These are phyloP conservation scores for Diarsia rubi DNA, from an alignment of 2,888 invertebrate genomes.

Conservation along the genomic window DNA sequence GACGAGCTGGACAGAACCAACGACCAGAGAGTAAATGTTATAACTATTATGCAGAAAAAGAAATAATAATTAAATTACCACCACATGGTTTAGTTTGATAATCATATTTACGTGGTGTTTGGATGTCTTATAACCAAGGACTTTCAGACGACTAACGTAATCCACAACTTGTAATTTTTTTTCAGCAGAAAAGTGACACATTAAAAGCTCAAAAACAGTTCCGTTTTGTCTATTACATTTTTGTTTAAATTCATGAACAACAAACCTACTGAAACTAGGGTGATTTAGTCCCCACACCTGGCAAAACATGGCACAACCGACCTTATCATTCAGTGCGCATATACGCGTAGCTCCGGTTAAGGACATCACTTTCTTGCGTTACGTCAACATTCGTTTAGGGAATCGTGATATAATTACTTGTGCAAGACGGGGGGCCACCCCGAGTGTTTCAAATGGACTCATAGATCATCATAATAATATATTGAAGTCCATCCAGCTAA, in stretches of 20 bases:
- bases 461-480: constrained; percentile 33
- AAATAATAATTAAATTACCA: neutral
- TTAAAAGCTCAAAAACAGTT: neutral
- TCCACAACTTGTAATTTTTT: neutral
- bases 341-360: constrained; percentile 78
- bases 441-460: constrained; percentile 2
- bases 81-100: neutral
- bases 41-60: too few species aligned
- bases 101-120: neutral
- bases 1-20: too few species aligned
- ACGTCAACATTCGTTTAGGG: constrained; percentile 80
- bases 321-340: constrained; percentile 80
- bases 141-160: neutral
- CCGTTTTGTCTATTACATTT: neutral
- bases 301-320: constrained; percentile 43
- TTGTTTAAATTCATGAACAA: neutral
- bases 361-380: constrained; percentile 87
- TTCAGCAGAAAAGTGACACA: neutral
- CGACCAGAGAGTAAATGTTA: too few species aligned
- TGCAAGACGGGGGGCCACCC: constrained; percentile 66
- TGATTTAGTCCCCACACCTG: constrained; percentile 18
- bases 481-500: neutral
- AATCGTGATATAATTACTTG: constrained; percentile 80
- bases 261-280: neutral
- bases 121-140: too few species aligned